Conservation (phyloP, 2,888 invertebrate genomes). For the Diaprepes abbreviatus region DNA sequence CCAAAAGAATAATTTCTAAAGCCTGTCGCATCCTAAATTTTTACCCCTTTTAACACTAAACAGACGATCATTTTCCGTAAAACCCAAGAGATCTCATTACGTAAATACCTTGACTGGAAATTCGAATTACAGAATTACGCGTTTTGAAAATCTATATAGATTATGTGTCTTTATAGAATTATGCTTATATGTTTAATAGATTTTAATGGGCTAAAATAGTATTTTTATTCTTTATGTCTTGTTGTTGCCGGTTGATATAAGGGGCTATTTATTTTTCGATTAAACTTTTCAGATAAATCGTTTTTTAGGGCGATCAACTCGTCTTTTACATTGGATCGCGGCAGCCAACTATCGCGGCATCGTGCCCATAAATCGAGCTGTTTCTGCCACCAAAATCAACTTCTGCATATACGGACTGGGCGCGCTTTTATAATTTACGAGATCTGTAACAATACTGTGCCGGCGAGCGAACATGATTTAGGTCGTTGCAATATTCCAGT, state of each 20-base stretch:
- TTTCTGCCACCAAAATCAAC: slow-evolving; percentile 52
- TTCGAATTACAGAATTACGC: too few species aligned
- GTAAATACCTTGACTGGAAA: too few species aligned
- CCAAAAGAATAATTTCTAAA: too few species aligned
- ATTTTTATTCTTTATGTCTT: too few species aligned
- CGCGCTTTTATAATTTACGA: slow-evolving; percentile 55
- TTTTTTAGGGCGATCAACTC: slow-evolving; percentile 27
- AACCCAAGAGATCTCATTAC: too few species aligned
- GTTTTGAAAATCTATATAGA: too few species aligned
- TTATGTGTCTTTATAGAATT: too few species aligned
- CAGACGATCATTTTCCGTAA: too few species aligned
- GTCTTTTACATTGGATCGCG: slow-evolving; percentile 28
- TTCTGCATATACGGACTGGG: slow-evolving; percentile 51
- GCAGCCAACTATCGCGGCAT: slow-evolving; percentile 27
- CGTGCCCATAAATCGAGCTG: slow-evolving; percentile 48
- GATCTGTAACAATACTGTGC: slow-evolving; percentile 56
- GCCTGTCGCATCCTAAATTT: too few species aligned
- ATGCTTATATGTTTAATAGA: too few species aligned
- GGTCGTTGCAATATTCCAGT: slow-evolving; percentile 56
- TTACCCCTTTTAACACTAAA: too few species aligned
- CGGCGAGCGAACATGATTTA: slow-evolving; percentile 57
- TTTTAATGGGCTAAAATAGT: too few species aligned
- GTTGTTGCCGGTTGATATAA: neutral
- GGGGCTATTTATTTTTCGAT: slow-evolving; percentile 20
- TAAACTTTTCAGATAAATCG: slow-evolving; percentile 30